Percentiles rank a stretch among this genome's conserved stretches.
These are phyloP conservation scores for Anser cygnoides DNA, from an alignment of 2,113 vertebrate genomes.

Conservation along the genomic window DNA sequence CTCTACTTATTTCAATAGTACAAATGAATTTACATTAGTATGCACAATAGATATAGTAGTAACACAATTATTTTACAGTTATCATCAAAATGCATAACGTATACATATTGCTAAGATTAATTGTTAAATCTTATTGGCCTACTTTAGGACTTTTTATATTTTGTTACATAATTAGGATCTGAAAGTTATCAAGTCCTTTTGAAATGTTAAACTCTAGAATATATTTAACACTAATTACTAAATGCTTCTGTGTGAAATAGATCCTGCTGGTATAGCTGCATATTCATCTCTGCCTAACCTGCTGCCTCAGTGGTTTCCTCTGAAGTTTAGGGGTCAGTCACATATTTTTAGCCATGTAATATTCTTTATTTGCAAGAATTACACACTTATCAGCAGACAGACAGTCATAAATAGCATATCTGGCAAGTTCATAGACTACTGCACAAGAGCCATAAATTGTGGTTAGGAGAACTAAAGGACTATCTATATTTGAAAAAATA, in stretches of 20 bases:
- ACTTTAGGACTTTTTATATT: background rate
- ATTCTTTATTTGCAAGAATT: background rate
- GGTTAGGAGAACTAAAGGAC: background rate
- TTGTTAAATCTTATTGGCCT: background rate
- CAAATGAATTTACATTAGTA: background rate
- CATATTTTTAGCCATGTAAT: background rate
- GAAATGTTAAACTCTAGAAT: background rate
- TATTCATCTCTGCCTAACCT: background rate
- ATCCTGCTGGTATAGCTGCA: background rate
- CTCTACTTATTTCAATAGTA: background rate
- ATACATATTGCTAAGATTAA: background rate
- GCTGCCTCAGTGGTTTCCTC: background rate
- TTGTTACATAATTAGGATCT: background rate
- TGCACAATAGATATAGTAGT: slow-evolving; percentile 21
- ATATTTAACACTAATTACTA: background rate
- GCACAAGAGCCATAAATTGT: background rate
- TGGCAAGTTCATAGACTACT: background rate
- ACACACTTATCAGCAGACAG: background rate
- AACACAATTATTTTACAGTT: slow-evolving; percentile 1
- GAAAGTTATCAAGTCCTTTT: background rate
- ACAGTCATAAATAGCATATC: background rate
- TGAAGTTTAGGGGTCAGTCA: background rate
- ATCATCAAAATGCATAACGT: background rate
- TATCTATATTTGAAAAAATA: background rate
- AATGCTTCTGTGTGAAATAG: background rate